phyloP scores from a whole-genome alignment of 2,888 invertebrate species.

The Idaea dimidiata region DNA sequence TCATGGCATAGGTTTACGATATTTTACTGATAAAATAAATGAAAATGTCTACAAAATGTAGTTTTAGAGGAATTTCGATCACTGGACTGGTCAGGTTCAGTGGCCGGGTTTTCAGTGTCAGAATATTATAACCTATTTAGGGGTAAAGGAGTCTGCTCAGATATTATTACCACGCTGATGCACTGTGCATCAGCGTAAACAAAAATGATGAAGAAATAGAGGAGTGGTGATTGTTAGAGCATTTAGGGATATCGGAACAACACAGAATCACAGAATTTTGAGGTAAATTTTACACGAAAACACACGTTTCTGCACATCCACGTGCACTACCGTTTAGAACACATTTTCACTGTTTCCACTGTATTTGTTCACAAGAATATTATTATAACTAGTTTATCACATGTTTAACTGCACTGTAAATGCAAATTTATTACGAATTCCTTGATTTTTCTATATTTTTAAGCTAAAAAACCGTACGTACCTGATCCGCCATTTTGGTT shows the following conservation, averaged over 20 bases:
- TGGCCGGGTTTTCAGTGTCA: neutral
- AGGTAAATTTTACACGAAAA: slow-evolving; percentile 9
- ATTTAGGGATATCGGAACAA: neutral
- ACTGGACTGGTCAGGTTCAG: neutral
- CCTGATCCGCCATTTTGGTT: slow-evolving; percentile 92
- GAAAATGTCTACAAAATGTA: no score
- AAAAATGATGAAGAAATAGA: neutral
- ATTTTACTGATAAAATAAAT: no score
- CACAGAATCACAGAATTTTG: neutral
- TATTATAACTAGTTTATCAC: slow-evolving; percentile 11
- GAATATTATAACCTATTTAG: neutral
- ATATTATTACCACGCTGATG: no score
- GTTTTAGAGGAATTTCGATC: no score
- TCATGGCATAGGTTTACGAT: no score
- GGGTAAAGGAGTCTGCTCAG: neutral
- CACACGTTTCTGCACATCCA: slow-evolving; percentile 40
- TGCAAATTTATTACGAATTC: slow-evolving; percentile 18
- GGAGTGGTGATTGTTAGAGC: neutral
- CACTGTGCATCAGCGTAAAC: neutral
- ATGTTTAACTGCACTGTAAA: slow-evolving; percentile 22
- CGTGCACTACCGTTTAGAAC: slow-evolving; percentile 50
- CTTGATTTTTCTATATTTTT: slow-evolving; percentile 37
- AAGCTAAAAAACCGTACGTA: slow-evolving; percentile 71
- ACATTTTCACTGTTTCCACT: slow-evolving; percentile 46
- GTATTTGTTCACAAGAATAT: slow-evolving; percentile 24